Conservation (phyloP, 2,797 vertebrate species). For the Phalloptychus januarius region DNA sequence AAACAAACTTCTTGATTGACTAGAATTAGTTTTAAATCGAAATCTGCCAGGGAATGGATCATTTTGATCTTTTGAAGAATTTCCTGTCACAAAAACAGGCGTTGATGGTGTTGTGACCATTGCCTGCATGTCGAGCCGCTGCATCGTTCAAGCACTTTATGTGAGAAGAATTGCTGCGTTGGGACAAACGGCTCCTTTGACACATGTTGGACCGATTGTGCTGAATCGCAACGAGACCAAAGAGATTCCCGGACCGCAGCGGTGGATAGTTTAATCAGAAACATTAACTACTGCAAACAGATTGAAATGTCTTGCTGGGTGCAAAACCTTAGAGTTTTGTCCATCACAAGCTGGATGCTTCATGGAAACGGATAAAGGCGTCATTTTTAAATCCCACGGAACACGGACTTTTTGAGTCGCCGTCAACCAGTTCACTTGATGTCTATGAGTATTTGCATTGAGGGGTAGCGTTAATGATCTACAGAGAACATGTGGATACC, state of each 20-base stretch:
- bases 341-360: not conserved
- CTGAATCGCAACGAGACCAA: not conserved
- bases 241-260: not conserved
- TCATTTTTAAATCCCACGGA: not conserved
- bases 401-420: not conserved
- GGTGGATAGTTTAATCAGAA: not conserved
- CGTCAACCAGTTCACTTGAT: not conserved
- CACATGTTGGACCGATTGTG: not conserved
- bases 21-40: not conserved
- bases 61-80: not conserved
- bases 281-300: not conserved
- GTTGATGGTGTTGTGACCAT: not conserved
- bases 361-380: not conserved
- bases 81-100: not conserved
- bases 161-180: not conserved
- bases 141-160: not conserved
- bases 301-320: not conserved
- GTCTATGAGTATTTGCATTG: not conserved
- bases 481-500: constrained; percentile 3
- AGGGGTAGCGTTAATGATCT: constrained; percentile 29
- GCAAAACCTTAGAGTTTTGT: not conserved
- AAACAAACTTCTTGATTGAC: not conserved
- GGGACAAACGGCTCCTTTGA: not conserved
- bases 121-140: not conserved
- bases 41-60: not conserved